Conservation (phyloP, 2,888 invertebrate species). For the Drosophila fungiperda region DNA sequence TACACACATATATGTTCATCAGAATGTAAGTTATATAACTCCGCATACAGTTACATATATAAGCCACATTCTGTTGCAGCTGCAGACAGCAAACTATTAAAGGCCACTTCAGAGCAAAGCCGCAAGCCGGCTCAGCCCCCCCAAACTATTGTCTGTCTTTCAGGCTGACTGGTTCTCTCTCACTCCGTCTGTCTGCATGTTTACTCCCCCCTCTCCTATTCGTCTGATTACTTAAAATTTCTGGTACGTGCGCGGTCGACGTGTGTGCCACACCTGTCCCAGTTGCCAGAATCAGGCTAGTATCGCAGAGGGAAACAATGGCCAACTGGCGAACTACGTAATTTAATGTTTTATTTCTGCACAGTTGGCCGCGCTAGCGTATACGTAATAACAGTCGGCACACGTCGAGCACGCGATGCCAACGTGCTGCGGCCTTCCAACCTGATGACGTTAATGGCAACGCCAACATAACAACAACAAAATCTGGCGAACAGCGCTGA, state of each 20-base stretch:
- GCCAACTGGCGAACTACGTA: constrained; percentile 60
- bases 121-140: constrained; percentile 53
- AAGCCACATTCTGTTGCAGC: constrained; percentile 62
- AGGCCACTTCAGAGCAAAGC: constrained; percentile 73
- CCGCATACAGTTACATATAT: constrained; percentile 13
- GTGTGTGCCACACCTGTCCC: constrained; percentile 71
- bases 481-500: constrained; percentile 20
- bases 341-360: constrained; percentile 78
- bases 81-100: constrained; percentile 78
- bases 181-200: constrained; percentile 6
- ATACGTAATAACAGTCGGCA: constrained; percentile 72
- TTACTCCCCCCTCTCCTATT: constrained; percentile 20
- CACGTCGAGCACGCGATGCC: constrained; percentile 74
- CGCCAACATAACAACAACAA: constrained; percentile 2
- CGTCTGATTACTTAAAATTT: constrained; percentile 74
- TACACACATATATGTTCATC: constrained; percentile 35
- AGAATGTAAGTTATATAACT: constrained; percentile 9
- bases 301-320: constrained; percentile 48
- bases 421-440: constrained; percentile 69
- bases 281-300: constrained; percentile 30
- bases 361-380: constrained; percentile 66
- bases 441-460: constrained; percentile 54
- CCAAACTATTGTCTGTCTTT: constrained; percentile 18
- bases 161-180: constrained; percentile 28
- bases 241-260: constrained; percentile 67